A percentile compares a stretch with the other conserved stretches of the same genome.
phyloP scores from a whole-genome alignment of 2,888 invertebrate species.

The Callyntrura guangdongensis region DNA sequence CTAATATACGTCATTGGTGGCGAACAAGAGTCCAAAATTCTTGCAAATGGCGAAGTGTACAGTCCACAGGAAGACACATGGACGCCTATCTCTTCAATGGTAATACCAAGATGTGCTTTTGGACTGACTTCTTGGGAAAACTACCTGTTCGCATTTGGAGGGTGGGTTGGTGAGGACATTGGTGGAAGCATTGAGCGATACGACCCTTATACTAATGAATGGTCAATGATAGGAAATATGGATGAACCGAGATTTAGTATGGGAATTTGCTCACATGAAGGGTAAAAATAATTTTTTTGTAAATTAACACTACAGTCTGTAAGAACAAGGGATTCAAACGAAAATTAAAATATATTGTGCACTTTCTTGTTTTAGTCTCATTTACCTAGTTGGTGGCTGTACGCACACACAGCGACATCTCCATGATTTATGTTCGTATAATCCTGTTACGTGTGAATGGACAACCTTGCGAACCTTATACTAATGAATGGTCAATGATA shows the following conservation, averaged over 20 bases:
- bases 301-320: too few species aligned
- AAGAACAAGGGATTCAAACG: too few species aligned
- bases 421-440: conserved; percentile 92
- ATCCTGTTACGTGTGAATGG: conserved; percentile 94
- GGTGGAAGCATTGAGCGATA: conserved; percentile 95
- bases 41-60: conserved; percentile 93
- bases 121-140: conserved; percentile 91
- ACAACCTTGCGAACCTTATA: conserved; percentile 90
- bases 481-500: conserved; percentile 92
- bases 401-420: conserved; percentile 93
- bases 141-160: conserved; percentile 94
- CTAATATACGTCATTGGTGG: conserved; percentile 96
- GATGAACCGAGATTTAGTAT: conserved; percentile 95
- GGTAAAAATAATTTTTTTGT: conserved; percentile 72
- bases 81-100: conserved; percentile 90
- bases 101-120: conserved; percentile 95
- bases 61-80: conserved; percentile 90
- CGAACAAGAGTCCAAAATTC: conserved; percentile 95
- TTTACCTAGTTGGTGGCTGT: conserved; percentile 97
- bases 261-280: conserved; percentile 91
- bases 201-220: conserved; percentile 92
- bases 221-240: conserved; percentile 92
- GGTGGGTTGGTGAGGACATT: conserved; percentile 97
- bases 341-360: too few species aligned
- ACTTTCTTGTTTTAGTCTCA: conserved; percentile 91